phyloP scores from a whole-genome alignment of 2,888 invertebrate genomes.

The Psylliodes chrysocephalus region DNA sequence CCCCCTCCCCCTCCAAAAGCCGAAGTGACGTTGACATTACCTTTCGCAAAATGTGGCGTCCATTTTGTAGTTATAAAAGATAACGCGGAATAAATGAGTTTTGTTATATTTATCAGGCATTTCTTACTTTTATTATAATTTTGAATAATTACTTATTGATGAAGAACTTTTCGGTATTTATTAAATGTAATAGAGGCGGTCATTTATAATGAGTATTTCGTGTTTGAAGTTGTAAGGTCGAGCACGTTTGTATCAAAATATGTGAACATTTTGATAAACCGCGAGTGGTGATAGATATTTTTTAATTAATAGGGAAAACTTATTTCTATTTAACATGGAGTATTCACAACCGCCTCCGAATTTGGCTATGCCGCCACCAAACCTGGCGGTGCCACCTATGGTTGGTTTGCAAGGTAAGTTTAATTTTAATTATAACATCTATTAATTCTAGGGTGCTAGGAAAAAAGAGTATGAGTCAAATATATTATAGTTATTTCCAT shows the following conservation, averaged over 20 bases:
- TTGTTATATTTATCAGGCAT: background rate
- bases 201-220: background rate
- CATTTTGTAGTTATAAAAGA: conserved; percentile 3
- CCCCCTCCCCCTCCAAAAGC: background rate
- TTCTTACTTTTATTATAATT: background rate
- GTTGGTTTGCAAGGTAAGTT: conserved; percentile 47
- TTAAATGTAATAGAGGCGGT: background rate
- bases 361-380: conserved; percentile 64
- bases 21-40: conserved; percentile 8
- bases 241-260: background rate
- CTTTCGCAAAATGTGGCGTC: conserved; percentile 1
- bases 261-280: background rate
- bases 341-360: conserved; percentile 64
- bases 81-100: background rate
- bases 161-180: background rate
- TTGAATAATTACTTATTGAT: background rate
- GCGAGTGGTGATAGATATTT: background rate
- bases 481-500: too few relatives aligned
- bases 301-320: background rate
- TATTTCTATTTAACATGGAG: conserved; percentile 52
- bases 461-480: too few relatives aligned
- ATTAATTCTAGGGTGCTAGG: too few relatives aligned
- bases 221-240: background rate
- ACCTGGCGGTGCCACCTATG: conserved; percentile 63
- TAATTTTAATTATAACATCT: too few relatives aligned